phyloP scores from a whole-genome alignment of 1,140 invertebrate species.

The Conopomorpha cramerella region DNA sequence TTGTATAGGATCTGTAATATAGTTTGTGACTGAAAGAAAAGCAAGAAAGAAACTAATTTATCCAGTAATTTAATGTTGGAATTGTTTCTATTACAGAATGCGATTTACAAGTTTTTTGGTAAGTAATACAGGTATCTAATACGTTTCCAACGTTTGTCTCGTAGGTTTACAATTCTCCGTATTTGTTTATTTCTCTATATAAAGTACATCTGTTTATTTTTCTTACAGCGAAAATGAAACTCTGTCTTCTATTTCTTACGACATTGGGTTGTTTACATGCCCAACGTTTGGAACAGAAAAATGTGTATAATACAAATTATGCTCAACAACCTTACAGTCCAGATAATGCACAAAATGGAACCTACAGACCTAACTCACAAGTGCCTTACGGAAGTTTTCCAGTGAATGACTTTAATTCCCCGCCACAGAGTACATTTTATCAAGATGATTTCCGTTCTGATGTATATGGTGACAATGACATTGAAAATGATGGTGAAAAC shows the following conservation, averaged over 20 bases:
- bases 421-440: constrained; percentile 44
- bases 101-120: no score
- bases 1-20: no score
- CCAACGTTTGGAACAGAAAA: constrained; percentile 23
- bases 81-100: no score
- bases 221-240: constrained; percentile 23
- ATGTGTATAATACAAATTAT: constrained; percentile 32
- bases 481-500: constrained; percentile 39
- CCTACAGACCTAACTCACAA: constrained; percentile 29
- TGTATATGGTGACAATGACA: constrained; percentile 29
- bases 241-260: constrained; percentile 17
- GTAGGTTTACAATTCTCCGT: neutral
- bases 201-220: constrained; percentile 9
- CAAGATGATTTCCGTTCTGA: constrained; percentile 22
- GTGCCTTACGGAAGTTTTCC: constrained; percentile 43
- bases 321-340: constrained; percentile 17
- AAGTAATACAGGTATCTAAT: no score
- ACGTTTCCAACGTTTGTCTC: no score
- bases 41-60: no score
- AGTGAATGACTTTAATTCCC: constrained; percentile 31
- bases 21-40: no score
- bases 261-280: constrained; percentile 20
- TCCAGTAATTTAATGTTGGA: no score
- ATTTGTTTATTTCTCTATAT: constrained; percentile 3
- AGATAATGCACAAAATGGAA: constrained; percentile 25